Percentiles rank a stretch among this genome's conserved stretches.
Evolutionary conservation across 2,888 invertebrate genomes (phyloP).

Genomic region (Omphaloscelis lunosa): DNA sequence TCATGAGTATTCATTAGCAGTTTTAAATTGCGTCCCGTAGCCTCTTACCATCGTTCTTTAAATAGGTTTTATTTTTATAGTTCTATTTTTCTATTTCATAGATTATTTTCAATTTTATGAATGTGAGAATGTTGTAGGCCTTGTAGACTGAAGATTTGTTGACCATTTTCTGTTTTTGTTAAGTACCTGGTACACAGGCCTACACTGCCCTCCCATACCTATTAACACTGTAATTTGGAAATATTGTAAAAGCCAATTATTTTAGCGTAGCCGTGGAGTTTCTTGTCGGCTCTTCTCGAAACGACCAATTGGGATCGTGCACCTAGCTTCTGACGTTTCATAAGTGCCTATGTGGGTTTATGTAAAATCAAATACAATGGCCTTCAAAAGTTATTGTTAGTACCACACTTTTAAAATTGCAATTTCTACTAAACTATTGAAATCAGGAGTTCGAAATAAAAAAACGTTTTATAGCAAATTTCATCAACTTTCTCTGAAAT

Average conservation of each 20-base stretch:
- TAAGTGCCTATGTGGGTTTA: neutral
- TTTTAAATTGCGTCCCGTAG: neutral
- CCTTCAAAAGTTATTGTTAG: too few relatives aligned
- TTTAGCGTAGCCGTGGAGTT: too few relatives aligned
- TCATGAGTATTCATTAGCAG: neutral
- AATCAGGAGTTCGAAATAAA: too few relatives aligned
- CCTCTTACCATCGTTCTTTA: neutral
- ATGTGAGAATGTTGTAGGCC: neutral
- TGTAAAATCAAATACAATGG: neutral
- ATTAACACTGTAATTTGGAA: constrained; percentile 1
- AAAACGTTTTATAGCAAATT: too few relatives aligned
- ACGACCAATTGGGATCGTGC: too few relatives aligned
- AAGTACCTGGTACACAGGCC: neutral
- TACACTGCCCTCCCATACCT: neutral
- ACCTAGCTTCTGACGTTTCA: neutral
- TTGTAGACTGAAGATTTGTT: neutral
- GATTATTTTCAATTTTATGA: neutral
- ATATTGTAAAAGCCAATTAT: neutral
- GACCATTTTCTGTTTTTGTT: neutral
- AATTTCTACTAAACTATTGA: too few relatives aligned
- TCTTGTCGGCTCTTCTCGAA: too few relatives aligned
- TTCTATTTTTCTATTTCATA: neutral
- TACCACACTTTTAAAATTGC: too few relatives aligned
- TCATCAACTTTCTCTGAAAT: too few relatives aligned
- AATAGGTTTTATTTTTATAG: neutral